Evolutionary conservation across 2,113 vertebrate species (phyloP).

Genomic region (Trichechus manatus): DNA sequence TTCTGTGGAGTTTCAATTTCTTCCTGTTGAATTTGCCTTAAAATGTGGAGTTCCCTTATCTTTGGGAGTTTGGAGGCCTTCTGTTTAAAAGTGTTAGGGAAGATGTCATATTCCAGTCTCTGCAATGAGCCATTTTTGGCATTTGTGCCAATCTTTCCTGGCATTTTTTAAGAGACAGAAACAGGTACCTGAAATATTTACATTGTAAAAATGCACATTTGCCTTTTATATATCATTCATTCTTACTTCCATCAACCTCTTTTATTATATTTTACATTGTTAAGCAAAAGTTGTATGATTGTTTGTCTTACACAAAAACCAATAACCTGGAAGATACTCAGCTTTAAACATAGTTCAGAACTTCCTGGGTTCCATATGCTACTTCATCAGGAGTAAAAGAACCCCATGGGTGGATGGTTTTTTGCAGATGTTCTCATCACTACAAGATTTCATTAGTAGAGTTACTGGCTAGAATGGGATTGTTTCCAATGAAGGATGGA

Average conservation of each 20-base stretch:
- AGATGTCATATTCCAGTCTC: background rate
- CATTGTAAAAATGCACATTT: background rate
- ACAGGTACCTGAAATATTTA: background rate
- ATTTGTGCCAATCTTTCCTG: background rate
- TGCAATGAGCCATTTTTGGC: background rate
- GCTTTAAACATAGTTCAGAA: background rate
- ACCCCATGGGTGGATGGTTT: background rate
- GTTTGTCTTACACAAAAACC: background rate
- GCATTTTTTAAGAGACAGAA: background rate
- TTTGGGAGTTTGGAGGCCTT: background rate
- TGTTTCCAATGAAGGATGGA: background rate
- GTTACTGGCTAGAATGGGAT: conserved; percentile 6
- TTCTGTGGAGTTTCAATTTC: background rate
- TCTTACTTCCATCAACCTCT: background rate
- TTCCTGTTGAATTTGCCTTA: background rate
- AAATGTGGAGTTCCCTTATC: background rate
- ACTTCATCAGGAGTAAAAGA: background rate
- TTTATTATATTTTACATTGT: background rate
- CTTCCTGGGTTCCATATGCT: background rate
- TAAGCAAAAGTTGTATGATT: background rate
- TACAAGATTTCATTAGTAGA: background rate
- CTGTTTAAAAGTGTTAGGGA: background rate
- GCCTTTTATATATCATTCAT: background rate
- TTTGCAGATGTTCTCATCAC: conserved; percentile 32
- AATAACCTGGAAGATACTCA: background rate